phyloP scores from a whole-genome alignment of 2,797 vertebrate species.

The Chaunax sp. region DNA sequence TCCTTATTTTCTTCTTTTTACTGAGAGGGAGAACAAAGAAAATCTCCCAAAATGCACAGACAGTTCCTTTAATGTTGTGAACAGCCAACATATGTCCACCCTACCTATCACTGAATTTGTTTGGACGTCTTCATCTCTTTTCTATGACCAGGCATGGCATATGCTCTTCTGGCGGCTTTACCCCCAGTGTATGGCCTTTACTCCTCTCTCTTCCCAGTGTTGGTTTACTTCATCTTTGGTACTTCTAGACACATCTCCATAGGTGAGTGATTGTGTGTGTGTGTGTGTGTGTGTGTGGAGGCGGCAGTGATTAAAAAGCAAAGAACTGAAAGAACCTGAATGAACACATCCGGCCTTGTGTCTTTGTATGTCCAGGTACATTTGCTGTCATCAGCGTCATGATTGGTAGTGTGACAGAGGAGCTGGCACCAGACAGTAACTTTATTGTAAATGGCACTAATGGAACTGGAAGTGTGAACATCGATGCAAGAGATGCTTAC shows the following conservation, averaged over 20 bases:
- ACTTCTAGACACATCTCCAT: slow-evolving; percentile 85
- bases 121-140: not conserved
- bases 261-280: slow-evolving; percentile 69
- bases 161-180: slow-evolving; percentile 83
- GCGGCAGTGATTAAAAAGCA: not conserved
- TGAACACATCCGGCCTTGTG: not conserved
- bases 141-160: slow-evolving; percentile 81
- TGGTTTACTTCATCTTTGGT: slow-evolving; percentile 84
- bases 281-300: not conserved
- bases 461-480: slow-evolving; percentile 68
- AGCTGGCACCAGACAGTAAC: slow-evolving; percentile 80
- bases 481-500: slow-evolving; percentile 58
- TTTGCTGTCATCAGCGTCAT: slow-evolving; percentile 95
- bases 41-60: no score
- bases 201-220: slow-evolving; percentile 82
- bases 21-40: not conserved
- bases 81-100: not conserved
- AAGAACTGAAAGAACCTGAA: not conserved
- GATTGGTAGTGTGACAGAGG: slow-evolving; percentile 90
- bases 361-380: slow-evolving; percentile 81
- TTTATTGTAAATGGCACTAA: slow-evolving; percentile 75
- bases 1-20: not conserved
- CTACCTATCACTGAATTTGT: not conserved
- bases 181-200: slow-evolving; percentile 83
- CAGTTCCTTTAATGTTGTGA: not conserved